Base-by-base conservation (phyloP, 1,140 invertebrate species). In the Prorops nasuta region DNA sequence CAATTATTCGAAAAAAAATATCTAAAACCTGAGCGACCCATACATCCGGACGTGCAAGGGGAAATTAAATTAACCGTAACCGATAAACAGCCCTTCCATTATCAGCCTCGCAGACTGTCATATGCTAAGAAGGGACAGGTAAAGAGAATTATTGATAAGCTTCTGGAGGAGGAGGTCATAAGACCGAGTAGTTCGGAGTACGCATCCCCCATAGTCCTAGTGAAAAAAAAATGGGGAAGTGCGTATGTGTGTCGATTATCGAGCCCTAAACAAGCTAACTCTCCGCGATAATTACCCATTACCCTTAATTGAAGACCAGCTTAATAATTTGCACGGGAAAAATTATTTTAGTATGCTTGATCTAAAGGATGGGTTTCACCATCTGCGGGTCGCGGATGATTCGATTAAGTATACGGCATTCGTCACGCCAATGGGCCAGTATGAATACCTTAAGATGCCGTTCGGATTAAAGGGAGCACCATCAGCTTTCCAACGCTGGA, bases 401-500 rank as follows among this genome's bases (percentile, higher is more conserved):
- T 56, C 57, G 2, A 59, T 61, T 17, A 55, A 61, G n/a, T 58
- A 66, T 39, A 67, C 66, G 0, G 58, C 67, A 1, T 74, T 75
- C 43, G 51, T 65, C 2, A 68, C 60, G 32, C 63, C 60, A 2
- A 21, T 57, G 28, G 63, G 58, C 7, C 39, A 57, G 18, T 76
- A n/a, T n/a, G n/a, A n/a, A n/a, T n/a, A n/a, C n/a, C n/a, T n/a
- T n/a, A n/a, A n/a, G n/a, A n/a, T n/a, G 55, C 57, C 71, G 15
- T 74, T 75, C 34, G 76, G 78, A 24, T 46, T 78, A 16, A 44
- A 39, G 12, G 74, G 71, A 50, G 66, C 61, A 9, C 61, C 64
- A 12, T 60, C 69, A 4, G 66, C 62, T 9, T 80, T 78, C 55
- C 59, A 70, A 43, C 22, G 70, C 9, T 54, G 67, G 12, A 75